These are phyloP conservation scores for Azemiops feae DNA, from an alignment of 2,113 vertebrate species.

Conservation along the genomic window DNA sequence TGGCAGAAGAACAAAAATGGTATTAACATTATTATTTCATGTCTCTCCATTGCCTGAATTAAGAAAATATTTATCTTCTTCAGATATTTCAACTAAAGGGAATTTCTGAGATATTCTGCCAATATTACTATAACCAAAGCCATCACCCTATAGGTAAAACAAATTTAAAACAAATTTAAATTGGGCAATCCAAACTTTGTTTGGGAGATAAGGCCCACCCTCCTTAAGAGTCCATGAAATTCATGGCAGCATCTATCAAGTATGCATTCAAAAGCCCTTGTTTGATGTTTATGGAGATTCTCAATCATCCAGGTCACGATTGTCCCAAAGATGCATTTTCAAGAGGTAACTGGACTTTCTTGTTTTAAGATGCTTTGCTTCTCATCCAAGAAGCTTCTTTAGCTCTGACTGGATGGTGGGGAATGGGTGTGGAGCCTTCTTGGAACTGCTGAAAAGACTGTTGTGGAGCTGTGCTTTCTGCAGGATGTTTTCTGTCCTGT, in stretches of 20 bases:
- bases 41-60: background rate
- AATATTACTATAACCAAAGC: background rate
- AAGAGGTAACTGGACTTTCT: too few species aligned
- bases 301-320: too few species aligned
- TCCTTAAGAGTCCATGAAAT: background rate
- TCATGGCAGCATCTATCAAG: background rate
- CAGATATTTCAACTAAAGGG: background rate
- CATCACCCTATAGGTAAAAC: background rate
- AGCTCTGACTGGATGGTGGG: too few species aligned
- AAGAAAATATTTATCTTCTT: background rate
- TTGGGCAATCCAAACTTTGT: background rate
- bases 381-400: too few species aligned
- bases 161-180: background rate
- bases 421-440: too few species aligned
- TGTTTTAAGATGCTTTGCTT: too few species aligned
- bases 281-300: background rate
- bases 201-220: background rate
- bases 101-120: background rate
- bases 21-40: background rate
- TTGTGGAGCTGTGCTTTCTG: too few species aligned
- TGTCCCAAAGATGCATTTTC: too few species aligned
- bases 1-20: background rate
- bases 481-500: too few species aligned
- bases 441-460: too few species aligned
- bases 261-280: background rate